These are phyloP conservation scores for Hydropsyche betteni DNA, from an alignment of 2,888 invertebrate species.

Conservation along the genomic window DNA sequence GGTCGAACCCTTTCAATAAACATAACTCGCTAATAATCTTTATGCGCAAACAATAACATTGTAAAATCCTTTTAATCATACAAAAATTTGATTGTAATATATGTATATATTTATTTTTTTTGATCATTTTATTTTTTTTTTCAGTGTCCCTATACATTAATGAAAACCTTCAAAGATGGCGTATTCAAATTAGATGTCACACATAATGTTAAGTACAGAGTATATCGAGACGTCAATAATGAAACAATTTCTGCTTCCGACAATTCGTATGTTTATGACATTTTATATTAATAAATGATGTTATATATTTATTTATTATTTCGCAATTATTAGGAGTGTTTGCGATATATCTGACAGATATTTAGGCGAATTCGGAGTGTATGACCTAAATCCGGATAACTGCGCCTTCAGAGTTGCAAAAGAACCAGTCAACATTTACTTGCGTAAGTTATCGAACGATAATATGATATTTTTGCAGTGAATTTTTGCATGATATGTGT, in stretches of 20 bases:
- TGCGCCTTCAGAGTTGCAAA: constrained; percentile 68
- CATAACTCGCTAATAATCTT: no score
- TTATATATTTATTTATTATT: no score
- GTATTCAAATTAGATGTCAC: constrained; percentile 26
- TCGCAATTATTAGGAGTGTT: no score
- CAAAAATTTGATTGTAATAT: no score
- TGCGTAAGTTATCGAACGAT: constrained; percentile 66
- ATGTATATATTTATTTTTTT: no score
- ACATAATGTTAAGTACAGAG: constrained; percentile 4
- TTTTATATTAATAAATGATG: constrained; percentile 52
- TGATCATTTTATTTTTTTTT: constrained; percentile 24
- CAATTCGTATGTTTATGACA: neutral
- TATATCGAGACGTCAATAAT: neutral
- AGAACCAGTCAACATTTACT: constrained; percentile 76
- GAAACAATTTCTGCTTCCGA: neutral
- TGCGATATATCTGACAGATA: constrained; percentile 67
- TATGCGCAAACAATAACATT: no score
- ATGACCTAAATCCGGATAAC: constrained; percentile 67
- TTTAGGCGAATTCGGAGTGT: constrained; percentile 78
- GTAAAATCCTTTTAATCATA: no score
- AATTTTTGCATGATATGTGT: neutral
- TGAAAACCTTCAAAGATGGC: constrained; percentile 40
- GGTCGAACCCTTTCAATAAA: no score
- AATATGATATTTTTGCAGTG: no score
- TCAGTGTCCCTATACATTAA: constrained; percentile 37